Percentiles rank a stretch among this genome's conserved stretches.
These are phyloP conservation scores for Graptemys geographica DNA, from an alignment of 2,797 vertebrate species.

Conservation along the genomic window DNA sequence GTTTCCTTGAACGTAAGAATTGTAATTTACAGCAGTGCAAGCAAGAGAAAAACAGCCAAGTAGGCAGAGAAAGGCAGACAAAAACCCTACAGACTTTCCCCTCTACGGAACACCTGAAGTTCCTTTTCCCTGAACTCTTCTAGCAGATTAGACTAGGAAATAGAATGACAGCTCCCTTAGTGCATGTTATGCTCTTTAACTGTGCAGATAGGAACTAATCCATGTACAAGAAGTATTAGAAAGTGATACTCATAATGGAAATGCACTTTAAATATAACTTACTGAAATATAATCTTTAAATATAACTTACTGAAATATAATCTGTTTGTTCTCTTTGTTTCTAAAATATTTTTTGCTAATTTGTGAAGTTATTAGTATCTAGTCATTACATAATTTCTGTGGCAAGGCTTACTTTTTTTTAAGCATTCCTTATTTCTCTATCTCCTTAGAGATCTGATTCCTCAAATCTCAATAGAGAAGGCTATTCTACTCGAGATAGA, in stretches of 20 bases:
- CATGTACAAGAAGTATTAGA: background rate
- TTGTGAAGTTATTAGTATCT: background rate
- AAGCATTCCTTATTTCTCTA: fast-evolving
- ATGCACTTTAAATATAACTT: background rate
- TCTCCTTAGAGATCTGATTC: background rate
- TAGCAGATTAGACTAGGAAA: background rate
- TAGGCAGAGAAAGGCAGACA: background rate
- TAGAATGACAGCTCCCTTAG: background rate
- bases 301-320: background rate
- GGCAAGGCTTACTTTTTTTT: background rate
- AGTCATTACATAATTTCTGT: background rate
- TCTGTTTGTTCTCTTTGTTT: background rate
- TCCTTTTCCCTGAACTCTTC: background rate
- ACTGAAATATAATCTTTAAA: background rate
- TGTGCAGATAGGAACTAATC: background rate
- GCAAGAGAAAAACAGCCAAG: background rate
- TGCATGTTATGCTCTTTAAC: background rate
- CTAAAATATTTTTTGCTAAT: background rate
- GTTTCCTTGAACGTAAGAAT: background rate
- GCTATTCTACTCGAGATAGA: background rate
- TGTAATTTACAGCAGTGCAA: background rate
- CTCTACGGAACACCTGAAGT: background rate
- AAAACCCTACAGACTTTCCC: background rate
- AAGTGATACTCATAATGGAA: background rate
- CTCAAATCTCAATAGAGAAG: background rate